Percentiles rank a stretch among this genome's conserved stretches.
phyloP scores from a whole-genome alignment of 2,797 vertebrate genomes.

The Etheostoma perlongum region DNA sequence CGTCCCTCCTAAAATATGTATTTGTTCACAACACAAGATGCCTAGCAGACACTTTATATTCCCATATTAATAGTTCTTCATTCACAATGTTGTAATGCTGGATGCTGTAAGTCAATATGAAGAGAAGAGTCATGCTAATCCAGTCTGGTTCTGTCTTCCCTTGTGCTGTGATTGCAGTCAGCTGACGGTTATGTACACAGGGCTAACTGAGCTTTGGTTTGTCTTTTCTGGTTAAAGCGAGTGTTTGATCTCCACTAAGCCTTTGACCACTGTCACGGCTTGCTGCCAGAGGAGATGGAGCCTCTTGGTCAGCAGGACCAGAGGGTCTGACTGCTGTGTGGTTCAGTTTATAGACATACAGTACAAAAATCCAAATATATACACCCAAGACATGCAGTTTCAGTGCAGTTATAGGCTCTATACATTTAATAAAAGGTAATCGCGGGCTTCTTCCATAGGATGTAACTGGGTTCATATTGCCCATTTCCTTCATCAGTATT shows the following conservation, averaged over 20 bases:
- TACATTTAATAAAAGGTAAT: too few relatives aligned
- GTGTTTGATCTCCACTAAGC: slow-evolving; percentile 74
- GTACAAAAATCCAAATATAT: too few relatives aligned
- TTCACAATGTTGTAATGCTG: too few relatives aligned
- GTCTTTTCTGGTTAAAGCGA: slow-evolving; percentile 66
- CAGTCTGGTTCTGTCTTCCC: slow-evolving; percentile 14
- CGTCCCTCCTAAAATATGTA: too few relatives aligned
- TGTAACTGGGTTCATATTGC: not conserved
- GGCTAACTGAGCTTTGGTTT: slow-evolving; percentile 68
- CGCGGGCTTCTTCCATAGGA: too few relatives aligned
- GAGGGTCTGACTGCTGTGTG: slow-evolving; percentile 7
- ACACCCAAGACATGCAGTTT: too few relatives aligned
- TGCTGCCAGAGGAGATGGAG: slow-evolving; percentile 48
- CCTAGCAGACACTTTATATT: too few relatives aligned
- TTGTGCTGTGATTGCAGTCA: slow-evolving; percentile 60
- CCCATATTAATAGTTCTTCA: too few relatives aligned
- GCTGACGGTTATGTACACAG: slow-evolving; percentile 66
- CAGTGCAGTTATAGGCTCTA: too few relatives aligned
- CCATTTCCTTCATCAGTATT: slow-evolving; percentile 35
- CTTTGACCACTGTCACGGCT: slow-evolving; percentile 59
- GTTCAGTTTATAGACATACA: not conserved
- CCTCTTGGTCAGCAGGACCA: slow-evolving; percentile 16
- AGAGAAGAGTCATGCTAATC: slow-evolving; percentile 18
- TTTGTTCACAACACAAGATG: too few relatives aligned
- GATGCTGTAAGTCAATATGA: not conserved